Base-by-base conservation (phyloP, 2,113 vertebrate species). In the Anarrhichthys ocellatus region DNA sequence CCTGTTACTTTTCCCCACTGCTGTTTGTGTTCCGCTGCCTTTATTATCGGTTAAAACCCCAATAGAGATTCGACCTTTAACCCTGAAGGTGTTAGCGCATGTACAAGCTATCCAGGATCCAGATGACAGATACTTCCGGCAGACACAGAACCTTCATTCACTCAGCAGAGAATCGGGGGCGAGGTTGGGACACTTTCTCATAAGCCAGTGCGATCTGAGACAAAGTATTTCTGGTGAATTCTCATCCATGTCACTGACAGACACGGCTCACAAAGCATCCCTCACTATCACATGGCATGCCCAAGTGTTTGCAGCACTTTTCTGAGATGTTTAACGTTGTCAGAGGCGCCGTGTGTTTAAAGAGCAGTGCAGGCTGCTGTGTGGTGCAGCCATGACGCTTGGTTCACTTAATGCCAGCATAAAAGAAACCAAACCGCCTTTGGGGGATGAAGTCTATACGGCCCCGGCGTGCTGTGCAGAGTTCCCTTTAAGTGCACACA, bases 321-420 rank as follows among this genome's bases (percentile, higher is more conserved):
- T 36, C 42, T 13, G 13, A 46, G 63, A 10, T 50, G 7, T 54
- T 38, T 20, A n/a, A 62, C 38, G 59, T 36, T 20, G 54, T 73
- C 42, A 32, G 15, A 73, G 22, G 38, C 17, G 5, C 22, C 50
- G n/a, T 20, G 27, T 48, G 48, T 74, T 44, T 44, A 38, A 40
- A 38, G 18, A 62, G 46, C 52, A 24, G 22, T 65, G n/a, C 5
- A 27, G 24, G 54, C 54, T 50, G 29, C 79, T 78, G 27, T 42
- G 66, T 64, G 67, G 71, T 18, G 62, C 27, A 70, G 27, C 36
- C 56, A 38, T 44, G 14, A 44, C 56, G 70, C 10, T 18, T 38
- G 69, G 42, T 75, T 83, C 76, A 73, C 27, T 69, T 15, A 62
- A 71, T n/a, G n/a, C 9, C 62, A 68, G 50, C 20, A 75, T 34